phyloP scores from a whole-genome alignment of 2,113 vertebrate species.

The Gymnarchus niloticus region DNA sequence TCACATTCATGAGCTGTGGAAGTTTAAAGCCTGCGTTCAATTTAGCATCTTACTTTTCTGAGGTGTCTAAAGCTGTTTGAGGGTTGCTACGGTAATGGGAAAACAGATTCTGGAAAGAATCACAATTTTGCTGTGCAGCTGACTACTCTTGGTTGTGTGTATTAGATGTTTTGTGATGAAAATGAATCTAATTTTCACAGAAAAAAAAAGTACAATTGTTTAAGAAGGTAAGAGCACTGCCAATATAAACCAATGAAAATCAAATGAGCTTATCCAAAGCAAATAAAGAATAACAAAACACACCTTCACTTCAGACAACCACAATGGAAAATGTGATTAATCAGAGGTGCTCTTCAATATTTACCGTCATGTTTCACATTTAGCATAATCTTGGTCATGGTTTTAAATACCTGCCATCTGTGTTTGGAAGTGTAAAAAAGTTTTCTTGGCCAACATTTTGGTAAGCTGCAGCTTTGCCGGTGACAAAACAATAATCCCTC shows the following conservation, averaged over 20 bases:
- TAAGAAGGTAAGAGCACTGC: conserved; percentile 27
- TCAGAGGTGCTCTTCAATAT: conserved; percentile 27
- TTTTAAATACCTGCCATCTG: conserved; percentile 17
- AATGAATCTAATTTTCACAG: conserved; percentile 31
- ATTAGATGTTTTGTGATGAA: conserved; percentile 31
- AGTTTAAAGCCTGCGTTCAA: not conserved
- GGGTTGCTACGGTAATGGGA: conserved; percentile 41
- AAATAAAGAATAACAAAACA: conserved; percentile 30
- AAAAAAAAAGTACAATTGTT: conserved; percentile 30
- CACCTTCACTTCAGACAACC: not conserved
- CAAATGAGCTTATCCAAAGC: conserved; percentile 31
- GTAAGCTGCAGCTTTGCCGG: not conserved
- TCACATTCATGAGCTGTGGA: not conserved
- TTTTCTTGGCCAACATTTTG: not conserved
- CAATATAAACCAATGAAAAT: conserved; percentile 40
- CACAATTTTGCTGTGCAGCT: conserved; percentile 19
- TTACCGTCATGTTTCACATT: not conserved
- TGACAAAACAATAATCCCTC: not conserved
- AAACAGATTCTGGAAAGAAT: conserved; percentile 39
- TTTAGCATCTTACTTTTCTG: conserved; percentile 2
- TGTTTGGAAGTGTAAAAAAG: not conserved
- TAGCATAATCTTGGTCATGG: not conserved
- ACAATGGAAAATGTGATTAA: conserved; percentile 30
- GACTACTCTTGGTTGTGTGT: conserved; percentile 28
- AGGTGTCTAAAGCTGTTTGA: conserved; percentile 21